A percentile compares a stretch with the other conserved stretches of the same genome.
phyloP scores from a whole-genome alignment of 92 coral and sea anemone genomes.

The Palythoa heliodiscus region DNA sequence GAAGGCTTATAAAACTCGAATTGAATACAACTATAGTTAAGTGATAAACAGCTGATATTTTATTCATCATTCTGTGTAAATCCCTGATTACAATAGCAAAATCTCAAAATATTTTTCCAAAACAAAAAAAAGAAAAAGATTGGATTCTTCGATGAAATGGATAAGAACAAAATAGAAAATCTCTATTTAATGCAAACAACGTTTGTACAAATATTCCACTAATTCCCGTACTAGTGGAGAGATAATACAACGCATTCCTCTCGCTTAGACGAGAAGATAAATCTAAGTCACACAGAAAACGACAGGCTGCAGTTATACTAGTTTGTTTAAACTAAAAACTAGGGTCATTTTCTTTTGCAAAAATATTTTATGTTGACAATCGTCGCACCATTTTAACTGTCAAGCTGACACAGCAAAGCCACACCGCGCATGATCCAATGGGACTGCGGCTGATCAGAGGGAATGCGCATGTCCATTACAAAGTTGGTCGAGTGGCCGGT shows the following conservation, averaged over 20 bases:
- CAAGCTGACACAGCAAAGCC: constrained; percentile 95
- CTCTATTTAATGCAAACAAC: neutral
- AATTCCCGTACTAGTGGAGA: too few relatives aligned
- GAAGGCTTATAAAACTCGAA: neutral
- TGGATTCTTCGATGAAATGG: neutral
- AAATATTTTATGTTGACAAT: neutral
- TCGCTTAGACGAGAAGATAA: neutral
- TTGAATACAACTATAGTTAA: neutral
- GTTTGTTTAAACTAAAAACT: neutral
- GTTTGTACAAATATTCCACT: neutral
- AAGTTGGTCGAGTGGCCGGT: constrained; percentile 99
- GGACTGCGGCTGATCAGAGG: constrained; percentile 97
- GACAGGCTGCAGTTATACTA: neutral
- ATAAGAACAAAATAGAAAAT: neutral
- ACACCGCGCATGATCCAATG: constrained; percentile 99
- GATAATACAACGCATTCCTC: neutral
- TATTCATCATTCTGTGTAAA: neutral
- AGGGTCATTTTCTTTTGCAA: neutral
- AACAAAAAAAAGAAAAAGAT: neutral
- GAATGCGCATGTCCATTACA: constrained; percentile 99
- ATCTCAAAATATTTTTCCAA: neutral
- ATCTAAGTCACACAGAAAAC: neutral
- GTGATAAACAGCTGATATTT: neutral
- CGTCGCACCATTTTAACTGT: constrained; percentile 23
- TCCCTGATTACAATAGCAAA: neutral